These are phyloP conservation scores for Clamator glandarius DNA, from an alignment of 2,797 vertebrate species.

Conservation along the genomic window DNA sequence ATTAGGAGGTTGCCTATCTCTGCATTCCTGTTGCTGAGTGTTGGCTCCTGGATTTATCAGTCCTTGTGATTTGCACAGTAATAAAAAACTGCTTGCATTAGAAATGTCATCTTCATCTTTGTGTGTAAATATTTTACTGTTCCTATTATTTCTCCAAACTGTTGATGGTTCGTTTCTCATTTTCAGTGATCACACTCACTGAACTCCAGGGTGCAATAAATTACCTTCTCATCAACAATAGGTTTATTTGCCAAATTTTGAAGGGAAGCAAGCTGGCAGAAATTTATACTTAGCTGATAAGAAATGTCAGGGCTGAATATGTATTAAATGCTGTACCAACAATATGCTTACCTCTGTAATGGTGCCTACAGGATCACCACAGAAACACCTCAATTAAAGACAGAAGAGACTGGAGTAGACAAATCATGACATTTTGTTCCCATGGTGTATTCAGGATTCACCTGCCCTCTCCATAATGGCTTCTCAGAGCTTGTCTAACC, in stretches of 20 bases:
- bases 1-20: not conserved
- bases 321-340: conserved; percentile 1
- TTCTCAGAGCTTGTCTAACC: not conserved
- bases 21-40: not conserved
- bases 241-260: not conserved
- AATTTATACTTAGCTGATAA: conserved; percentile 1
- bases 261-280: not conserved
- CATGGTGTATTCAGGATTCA: not conserved
- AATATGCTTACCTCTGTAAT: not conserved
- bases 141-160: not conserved
- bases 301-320: conserved; percentile 8
- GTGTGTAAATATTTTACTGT: not conserved
- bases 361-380: not conserved
- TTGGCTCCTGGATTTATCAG: not conserved
- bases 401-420: not conserved
- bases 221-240: conserved; percentile 33
- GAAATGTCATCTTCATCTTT: not conserved
- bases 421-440: not conserved
- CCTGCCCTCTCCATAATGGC: not conserved
- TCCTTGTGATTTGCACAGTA: not conserved
- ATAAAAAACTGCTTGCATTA: not conserved
- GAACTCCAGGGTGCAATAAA: not conserved
- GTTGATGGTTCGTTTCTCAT: not conserved
- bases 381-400: not conserved
- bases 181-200: conserved; percentile 13